Conservation (phyloP, 2,888 invertebrate genomes). For the Spicauda simplicius region DNA sequence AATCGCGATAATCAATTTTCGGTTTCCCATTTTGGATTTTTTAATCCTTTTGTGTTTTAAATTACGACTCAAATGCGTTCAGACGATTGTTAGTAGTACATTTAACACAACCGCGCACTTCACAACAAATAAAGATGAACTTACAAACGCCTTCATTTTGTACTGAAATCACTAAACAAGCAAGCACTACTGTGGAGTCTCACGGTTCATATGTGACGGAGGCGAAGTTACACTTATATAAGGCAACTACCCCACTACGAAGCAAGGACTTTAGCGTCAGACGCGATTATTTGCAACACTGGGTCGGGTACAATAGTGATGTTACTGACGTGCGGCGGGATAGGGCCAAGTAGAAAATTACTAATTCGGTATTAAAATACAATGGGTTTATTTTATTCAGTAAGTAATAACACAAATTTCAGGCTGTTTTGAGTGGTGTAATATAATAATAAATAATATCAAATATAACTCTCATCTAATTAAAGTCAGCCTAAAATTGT, state of each 20-base stretch:
- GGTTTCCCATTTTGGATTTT: too few relatives aligned
- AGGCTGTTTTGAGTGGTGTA: too few relatives aligned
- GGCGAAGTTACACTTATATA: slow-evolving; percentile 62
- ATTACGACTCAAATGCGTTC: too few relatives aligned
- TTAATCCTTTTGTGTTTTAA: too few relatives aligned
- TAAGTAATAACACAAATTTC: too few relatives aligned
- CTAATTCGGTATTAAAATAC: background rate
- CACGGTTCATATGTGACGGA: slow-evolving; percentile 63
- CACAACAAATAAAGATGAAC: slow-evolving; percentile 46
- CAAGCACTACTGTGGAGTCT: slow-evolving; percentile 44
- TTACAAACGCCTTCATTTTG: slow-evolving; percentile 75
- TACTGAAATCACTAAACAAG: slow-evolving; percentile 54
- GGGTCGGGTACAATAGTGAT: slow-evolving; percentile 34
- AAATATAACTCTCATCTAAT: too few relatives aligned
- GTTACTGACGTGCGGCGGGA: background rate
- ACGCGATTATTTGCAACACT: slow-evolving; percentile 50
- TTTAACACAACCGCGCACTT: slow-evolving; percentile 13
- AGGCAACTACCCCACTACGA: slow-evolving; percentile 62
- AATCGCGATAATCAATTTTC: too few relatives aligned
- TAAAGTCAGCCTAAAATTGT: too few relatives aligned
- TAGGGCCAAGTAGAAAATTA: background rate
- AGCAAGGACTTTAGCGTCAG: slow-evolving; percentile 46
- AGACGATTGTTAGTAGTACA: background rate
- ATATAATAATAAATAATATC: too few relatives aligned
- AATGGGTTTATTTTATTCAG: background rate